A percentile compares a stretch with the other conserved stretches of the same genome.
These are phyloP conservation scores for Drepanosiphum platanoidis DNA, from an alignment of 2,888 invertebrate genomes.

Conservation along the genomic window DNA sequence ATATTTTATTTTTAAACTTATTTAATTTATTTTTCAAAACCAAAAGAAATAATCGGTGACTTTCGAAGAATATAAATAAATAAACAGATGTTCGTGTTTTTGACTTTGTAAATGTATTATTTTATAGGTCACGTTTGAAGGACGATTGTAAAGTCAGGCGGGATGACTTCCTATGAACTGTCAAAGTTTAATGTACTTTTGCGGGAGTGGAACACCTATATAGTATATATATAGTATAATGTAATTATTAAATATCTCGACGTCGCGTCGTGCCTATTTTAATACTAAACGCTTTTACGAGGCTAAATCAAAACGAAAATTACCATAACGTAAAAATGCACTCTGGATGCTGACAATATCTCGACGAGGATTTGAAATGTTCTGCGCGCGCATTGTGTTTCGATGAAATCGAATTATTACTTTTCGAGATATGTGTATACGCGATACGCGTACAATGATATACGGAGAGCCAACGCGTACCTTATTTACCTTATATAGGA, in stretches of 20 bases:
- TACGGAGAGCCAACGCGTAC: too few species aligned
- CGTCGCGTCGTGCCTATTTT: background rate
- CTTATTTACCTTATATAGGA: too few species aligned
- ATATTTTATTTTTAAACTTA: too few species aligned
- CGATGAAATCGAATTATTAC: too few species aligned
- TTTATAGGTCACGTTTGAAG: background rate
- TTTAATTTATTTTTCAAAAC: too few species aligned
- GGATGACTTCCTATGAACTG: background rate
- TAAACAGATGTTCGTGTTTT: background rate
- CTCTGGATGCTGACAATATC: too few species aligned
- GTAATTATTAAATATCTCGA: background rate
- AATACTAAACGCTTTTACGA: background rate
- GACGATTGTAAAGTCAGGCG: background rate
- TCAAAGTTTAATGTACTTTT: background rate
- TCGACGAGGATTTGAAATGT: too few species aligned
- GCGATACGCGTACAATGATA: too few species aligned
- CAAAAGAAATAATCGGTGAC: too few species aligned
- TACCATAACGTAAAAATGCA: too few species aligned
- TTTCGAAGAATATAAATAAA: background rate
- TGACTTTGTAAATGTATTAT: background rate
- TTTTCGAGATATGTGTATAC: too few species aligned
- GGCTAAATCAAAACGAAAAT: background rate
- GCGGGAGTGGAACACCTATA: background rate
- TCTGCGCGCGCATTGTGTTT: too few species aligned
- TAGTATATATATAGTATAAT: background rate